phyloP scores from a whole-genome alignment of 2,113 vertebrate species.

The Brachionichthys hirsutus region DNA sequence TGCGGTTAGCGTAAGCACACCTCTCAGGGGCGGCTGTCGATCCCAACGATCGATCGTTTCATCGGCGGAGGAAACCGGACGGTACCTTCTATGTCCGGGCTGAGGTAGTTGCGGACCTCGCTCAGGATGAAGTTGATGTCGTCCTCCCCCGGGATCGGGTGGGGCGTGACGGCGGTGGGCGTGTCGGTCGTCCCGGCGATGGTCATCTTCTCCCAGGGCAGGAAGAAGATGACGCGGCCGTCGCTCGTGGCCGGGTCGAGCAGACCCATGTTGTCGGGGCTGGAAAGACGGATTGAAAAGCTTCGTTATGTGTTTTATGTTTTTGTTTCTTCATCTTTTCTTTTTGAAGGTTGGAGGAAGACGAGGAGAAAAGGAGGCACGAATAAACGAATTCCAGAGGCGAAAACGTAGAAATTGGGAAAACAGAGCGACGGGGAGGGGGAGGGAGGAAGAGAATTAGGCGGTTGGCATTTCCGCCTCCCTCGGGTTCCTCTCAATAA shows the following conservation, averaged over 20 bases:
- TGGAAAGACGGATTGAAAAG: conserved; percentile 40
- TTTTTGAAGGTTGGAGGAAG: too few species aligned
- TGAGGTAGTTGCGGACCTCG: conserved; percentile 94
- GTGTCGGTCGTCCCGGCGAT: conserved; percentile 95
- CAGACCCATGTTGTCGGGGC: conserved; percentile 96
- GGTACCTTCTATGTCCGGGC: conserved; percentile 89
- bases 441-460: conserved; percentile 51
- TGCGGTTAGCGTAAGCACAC: conserved; percentile 49
- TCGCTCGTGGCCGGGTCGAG: conserved; percentile 96
- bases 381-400: not conserved
- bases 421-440: conserved; percentile 15
- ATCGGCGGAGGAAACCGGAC: too few species aligned
- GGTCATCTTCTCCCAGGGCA: conserved; percentile 98
- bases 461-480: conserved; percentile 66
- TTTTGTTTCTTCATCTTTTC: too few species aligned
- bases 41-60: too few species aligned
- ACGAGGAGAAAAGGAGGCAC: too few species aligned
- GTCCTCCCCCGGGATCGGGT: conserved; percentile 87
- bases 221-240: conserved; percentile 96
- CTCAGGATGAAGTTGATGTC: conserved; percentile 94
- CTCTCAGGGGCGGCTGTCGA: not conserved
- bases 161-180: conserved; percentile 86
- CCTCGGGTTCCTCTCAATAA: conserved; percentile 67
- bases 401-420: not conserved
- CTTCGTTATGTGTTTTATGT: too few species aligned